Evolutionary conservation across 2,797 vertebrate species (phyloP).

Genomic region (Mormyrops boulengeri): DNA sequence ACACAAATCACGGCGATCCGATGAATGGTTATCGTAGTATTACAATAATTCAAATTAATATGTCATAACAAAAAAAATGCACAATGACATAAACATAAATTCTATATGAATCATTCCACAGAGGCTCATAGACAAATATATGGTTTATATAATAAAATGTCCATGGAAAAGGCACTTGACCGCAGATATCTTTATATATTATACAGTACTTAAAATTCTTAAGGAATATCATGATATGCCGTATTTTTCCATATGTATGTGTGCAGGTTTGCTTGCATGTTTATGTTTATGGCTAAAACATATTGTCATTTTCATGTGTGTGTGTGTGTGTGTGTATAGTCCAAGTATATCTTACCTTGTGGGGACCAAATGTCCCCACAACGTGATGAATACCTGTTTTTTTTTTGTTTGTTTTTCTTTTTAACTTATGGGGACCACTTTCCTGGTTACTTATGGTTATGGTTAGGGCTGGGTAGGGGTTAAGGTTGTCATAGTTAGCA

Average conservation of each 20-base stretch:
- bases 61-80: not conserved
- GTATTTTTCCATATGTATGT: not conserved
- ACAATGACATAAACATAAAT: not conserved
- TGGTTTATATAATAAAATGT: not conserved
- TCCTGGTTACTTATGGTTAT: not conserved
- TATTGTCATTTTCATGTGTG: not conserved
- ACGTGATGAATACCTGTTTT: not conserved
- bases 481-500: not conserved
- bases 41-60: conserved; percentile 6
- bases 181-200: not conserved
- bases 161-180: not conserved
- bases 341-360: not conserved
- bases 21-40: not conserved
- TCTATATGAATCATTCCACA: not conserved
- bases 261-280: not conserved
- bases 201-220: not conserved
- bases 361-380: not conserved
- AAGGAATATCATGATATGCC: not conserved
- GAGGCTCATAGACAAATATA: not conserved
- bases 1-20: not conserved
- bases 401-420: not conserved
- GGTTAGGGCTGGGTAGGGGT: no score
- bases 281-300: not conserved
- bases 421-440: not conserved
- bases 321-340: not conserved